A percentile compares a stretch with the other conserved stretches of the same genome.
Evolutionary conservation across 2,888 invertebrate species (phyloP).

Genomic region (Neocrepidodera transversa): DNA sequence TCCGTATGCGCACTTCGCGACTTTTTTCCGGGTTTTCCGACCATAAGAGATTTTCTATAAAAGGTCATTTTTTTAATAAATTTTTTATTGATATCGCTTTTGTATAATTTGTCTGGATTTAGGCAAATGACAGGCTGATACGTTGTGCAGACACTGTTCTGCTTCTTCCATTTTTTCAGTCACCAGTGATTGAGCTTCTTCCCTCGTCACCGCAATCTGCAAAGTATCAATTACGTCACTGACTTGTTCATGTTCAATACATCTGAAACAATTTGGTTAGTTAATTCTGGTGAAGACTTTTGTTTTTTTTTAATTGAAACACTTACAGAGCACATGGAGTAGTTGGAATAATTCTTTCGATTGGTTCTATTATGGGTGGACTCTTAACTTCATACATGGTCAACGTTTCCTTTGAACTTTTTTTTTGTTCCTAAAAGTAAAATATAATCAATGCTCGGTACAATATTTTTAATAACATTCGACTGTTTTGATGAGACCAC

Average conservation of each 20-base stretch:
- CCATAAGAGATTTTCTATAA: too few species aligned
- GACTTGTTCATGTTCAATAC: conserved; percentile 63
- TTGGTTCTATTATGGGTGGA: conserved; percentile 51
- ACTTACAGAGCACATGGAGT: conserved; percentile 64
- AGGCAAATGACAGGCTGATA: conserved; percentile 64
- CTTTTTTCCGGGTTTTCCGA: too few species aligned
- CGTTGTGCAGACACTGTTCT: conserved; percentile 60
- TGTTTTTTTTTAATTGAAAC: neutral
- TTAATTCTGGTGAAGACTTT: neutral
- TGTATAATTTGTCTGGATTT: conserved; percentile 63
- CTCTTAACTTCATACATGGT: conserved; percentile 56
- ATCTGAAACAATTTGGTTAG: conserved; percentile 52
- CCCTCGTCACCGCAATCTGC: conserved; percentile 56
- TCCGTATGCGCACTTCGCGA: too few species aligned
- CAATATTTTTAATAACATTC: too few species aligned
- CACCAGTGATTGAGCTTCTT: conserved; percentile 56
- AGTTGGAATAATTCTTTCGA: conserved; percentile 58
- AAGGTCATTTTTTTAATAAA: too few species aligned
- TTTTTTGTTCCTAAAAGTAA: conserved; percentile 39
- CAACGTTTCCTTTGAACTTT: conserved; percentile 51
- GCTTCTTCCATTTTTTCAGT: conserved; percentile 50
- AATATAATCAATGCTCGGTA: neutral
- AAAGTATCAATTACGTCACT: conserved; percentile 61
- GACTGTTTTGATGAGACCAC: too few species aligned
- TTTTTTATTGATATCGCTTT: conserved; percentile 60